phyloP scores from a whole-genome alignment of 2,797 vertebrate species.

The Melanotaenia nigrans region DNA sequence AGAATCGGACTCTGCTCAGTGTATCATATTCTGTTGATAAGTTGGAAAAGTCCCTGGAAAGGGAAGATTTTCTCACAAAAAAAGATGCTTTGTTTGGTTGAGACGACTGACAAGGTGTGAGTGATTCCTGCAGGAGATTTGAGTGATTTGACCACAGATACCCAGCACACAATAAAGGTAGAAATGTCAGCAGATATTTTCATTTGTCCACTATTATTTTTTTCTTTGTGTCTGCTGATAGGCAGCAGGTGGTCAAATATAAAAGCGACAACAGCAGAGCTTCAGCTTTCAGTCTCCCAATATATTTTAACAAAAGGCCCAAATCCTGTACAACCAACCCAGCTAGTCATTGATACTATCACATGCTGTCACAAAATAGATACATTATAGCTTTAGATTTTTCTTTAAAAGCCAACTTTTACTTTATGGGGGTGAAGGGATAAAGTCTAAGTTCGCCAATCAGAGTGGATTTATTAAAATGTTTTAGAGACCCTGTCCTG shows the following conservation, averaged over 20 bases:
- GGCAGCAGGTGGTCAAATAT: constrained; percentile 5
- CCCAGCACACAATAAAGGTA: not conserved
- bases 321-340: not conserved
- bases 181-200: not conserved
- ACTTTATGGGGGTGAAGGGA: not conserved
- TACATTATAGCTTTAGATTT: not conserved
- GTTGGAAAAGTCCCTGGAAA: not conserved
- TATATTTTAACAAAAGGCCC: not conserved
- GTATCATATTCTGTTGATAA: not conserved
- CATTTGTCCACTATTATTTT: not conserved
- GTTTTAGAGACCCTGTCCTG: constrained; percentile 27
- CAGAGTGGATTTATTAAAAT: constrained; percentile 49
- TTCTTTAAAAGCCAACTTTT: not conserved
- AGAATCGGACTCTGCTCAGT: not conserved
- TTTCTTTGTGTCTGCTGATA: constrained; percentile 5
- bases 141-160: not conserved
- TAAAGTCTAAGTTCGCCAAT: constrained; percentile 14
- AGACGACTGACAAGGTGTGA: constrained; percentile 4
- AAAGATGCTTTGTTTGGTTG: constrained; percentile 3
- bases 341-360: not conserved
- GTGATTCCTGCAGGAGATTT: not conserved
- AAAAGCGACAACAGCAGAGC: constrained; percentile 10
- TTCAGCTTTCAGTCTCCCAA: not conserved
- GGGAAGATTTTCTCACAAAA: constrained; percentile 7
- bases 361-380: not conserved